Base-by-base conservation (phyloP, 2,888 invertebrate species). In the Camptogramma bilineatum region DNA sequence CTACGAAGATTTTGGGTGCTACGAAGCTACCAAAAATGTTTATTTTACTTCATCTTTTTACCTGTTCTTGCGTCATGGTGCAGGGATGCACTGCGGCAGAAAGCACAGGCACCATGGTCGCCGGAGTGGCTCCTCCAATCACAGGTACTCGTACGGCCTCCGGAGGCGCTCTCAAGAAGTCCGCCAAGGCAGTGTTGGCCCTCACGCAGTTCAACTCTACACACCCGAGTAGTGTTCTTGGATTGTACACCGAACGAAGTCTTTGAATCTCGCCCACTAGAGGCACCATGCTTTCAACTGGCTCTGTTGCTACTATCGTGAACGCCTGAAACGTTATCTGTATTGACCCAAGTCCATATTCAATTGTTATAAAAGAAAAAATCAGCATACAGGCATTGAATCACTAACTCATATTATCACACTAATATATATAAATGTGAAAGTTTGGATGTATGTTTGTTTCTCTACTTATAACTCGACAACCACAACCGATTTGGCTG, bases 251-350 rank as follows among this genome's bases (percentile, higher is more conserved):
- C 3, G 81, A 79, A 5, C 91, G 87, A 1, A 92, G 93, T 68
- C 96, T 95, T 81, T 94, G 94, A 21, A 96, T 94, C 82, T 96
- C 96, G 5, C 94, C 91, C 0, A 95, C 94, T 55, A 96, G 93
- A 0, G 96, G 96, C 9, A 96, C 95, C 77, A 96, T 95, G 68
- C 95, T 95, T 82, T 96, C 96, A 0, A 96, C 94, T 74, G 95
- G 90, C 62, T 92, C 90, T 0, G 94, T 93, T 7, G 87, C 91
- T 48, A 94, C 79, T 75, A 92, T 82, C 5, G 86, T 89, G 42
- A 91, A 86, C 1, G 90, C 82, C 92, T 92, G 75, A 55, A 64
- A 54, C 0, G 18, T 16, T 24, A 4, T 24, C n/a, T n/a, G n/a
- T n/a, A n/a, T n/a, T n/a, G n/a, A n/a, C 4, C 7, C 28, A 18